Evolutionary conservation across 1,140 invertebrate species (phyloP), one percentile per base, ranked within the genome.

Genomic region (Orius insidiosus): DNA sequence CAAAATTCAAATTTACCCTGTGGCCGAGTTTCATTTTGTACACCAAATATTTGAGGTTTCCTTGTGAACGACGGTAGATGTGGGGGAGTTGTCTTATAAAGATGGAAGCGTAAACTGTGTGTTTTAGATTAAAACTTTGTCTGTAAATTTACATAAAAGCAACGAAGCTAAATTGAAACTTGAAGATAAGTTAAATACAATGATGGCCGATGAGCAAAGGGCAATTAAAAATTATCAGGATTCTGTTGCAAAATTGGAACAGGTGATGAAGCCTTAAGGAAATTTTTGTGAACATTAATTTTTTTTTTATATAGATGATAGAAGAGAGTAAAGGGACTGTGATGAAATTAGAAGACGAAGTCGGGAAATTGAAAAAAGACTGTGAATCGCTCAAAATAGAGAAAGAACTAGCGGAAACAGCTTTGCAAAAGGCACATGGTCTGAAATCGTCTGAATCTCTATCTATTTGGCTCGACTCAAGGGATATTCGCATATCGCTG

Each of bases 291-390:
- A 16, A 13, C 14, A 5, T 41, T 51, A 43, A 24, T 38, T 48
- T 5, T 47, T 47, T 18, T 9, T 39, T 46, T 10, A n/a, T n/a
- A n/a, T n/a, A 48, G 48, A 43, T 43, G 13, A 32, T 52, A 9
- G 50, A 45, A 51, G 45, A 42, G 45, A 53, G 38, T 14, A 35
- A 15, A 46, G 43, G 38, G 63, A 50, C 62, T 58, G 7, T 61
- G 65, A 37, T 63, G n/a, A 63, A 66, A 42, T 51, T 67, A 35
- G 56, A 61, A 46, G 56, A 59, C 34, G 61, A 62, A 56, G 55
- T 67, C 36, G 60, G 49, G 13, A 60, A 65, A 44, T 54, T 62
- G 38, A 61, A 66, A 53, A 61, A 60, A 30, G 60, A 60, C 46
- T 60, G 62, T 54, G 53, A 63, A 39, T 58, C 62, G 51, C 53